Conservation (phyloP, 2,797 vertebrate species). For the Sphaeramia orbicularis region DNA sequence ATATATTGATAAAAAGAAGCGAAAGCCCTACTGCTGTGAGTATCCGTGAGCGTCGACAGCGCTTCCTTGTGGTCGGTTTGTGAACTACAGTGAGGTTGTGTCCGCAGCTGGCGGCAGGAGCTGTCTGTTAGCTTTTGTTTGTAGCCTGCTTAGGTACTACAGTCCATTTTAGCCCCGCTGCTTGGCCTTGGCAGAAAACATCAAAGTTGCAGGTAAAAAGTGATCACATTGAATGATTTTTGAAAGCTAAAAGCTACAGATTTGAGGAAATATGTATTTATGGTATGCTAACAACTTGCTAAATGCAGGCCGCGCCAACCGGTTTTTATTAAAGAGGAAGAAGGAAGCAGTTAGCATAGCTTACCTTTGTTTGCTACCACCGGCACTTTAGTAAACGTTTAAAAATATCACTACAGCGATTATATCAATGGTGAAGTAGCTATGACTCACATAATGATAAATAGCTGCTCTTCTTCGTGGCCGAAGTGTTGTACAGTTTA, state of each 20-base stretch:
- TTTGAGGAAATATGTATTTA: not conserved
- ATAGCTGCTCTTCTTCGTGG: too few relatives aligned
- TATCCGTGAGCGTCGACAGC: slow-evolving; percentile 17
- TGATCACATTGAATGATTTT: accelerated
- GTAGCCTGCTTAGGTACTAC: slow-evolving; percentile 33
- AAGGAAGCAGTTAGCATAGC: slow-evolving; percentile 17
- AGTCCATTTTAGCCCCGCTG: slow-evolving; percentile 17
- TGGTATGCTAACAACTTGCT: slow-evolving; percentile 37
- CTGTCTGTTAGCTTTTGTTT: slow-evolving; percentile 74
- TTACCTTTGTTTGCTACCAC: slow-evolving; percentile 60
- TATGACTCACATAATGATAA: accelerated
- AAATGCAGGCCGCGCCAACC: slow-evolving; percentile 53
- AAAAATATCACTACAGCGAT: not conserved
- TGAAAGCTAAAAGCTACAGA: accelerated
- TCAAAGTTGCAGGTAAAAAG: slow-evolving; percentile 78
- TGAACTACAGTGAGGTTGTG: slow-evolving; percentile 13
- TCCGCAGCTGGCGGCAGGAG: slow-evolving; percentile 5
- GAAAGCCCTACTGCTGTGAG: too few relatives aligned
- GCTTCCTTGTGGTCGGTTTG: slow-evolving; percentile 41
- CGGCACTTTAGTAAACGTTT: not conserved
- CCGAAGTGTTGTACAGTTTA: too few relatives aligned
- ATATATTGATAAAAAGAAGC: too few relatives aligned
- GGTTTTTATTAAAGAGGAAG: slow-evolving; percentile 30
- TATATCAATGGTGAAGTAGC: accelerated
- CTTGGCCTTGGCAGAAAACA: slow-evolving; percentile 50